Evolutionary conservation across 2,113 vertebrate species (phyloP).

Genomic region (Platysteira castanea): DNA sequence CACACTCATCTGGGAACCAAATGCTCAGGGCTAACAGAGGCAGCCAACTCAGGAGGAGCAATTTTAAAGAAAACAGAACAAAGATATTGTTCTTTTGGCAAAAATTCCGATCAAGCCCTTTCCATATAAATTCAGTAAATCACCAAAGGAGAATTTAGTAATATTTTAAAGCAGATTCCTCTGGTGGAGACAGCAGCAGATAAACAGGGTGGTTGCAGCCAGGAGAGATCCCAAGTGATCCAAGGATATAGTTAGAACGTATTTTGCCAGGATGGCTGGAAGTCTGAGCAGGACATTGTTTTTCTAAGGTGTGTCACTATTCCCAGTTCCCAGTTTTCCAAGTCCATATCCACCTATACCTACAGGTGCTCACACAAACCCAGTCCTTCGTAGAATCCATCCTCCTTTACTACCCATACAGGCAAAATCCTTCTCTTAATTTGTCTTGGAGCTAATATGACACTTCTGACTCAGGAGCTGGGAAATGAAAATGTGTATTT

Average conservation of each 20-base stretch:
- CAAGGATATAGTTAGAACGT: neutral
- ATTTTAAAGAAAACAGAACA: neutral
- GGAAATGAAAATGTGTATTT: neutral
- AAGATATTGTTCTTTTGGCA: neutral
- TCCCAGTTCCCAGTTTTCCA: neutral
- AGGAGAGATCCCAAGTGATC: neutral
- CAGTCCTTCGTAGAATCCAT: neutral
- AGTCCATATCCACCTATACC: fast-evolving
- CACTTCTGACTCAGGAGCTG: neutral
- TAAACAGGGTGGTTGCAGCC: neutral
- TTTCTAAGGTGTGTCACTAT: neutral
- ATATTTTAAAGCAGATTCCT: neutral
- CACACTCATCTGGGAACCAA: neutral
- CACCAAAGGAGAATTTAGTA: neutral
- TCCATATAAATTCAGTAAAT: neutral
- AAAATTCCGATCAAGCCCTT: neutral
- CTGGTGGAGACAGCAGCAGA: neutral
- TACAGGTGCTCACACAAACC: neutral
- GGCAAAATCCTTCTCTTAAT: neutral
- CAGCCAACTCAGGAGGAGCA: neutral
- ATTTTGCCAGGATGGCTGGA: neutral
- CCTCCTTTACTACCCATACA: neutral
- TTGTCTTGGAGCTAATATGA: neutral
- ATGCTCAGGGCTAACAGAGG: neutral
- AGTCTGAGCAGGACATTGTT: neutral